Evolutionary conservation across 1,140 invertebrate species (phyloP).

Genomic region (Bacillus rossius): DNA sequence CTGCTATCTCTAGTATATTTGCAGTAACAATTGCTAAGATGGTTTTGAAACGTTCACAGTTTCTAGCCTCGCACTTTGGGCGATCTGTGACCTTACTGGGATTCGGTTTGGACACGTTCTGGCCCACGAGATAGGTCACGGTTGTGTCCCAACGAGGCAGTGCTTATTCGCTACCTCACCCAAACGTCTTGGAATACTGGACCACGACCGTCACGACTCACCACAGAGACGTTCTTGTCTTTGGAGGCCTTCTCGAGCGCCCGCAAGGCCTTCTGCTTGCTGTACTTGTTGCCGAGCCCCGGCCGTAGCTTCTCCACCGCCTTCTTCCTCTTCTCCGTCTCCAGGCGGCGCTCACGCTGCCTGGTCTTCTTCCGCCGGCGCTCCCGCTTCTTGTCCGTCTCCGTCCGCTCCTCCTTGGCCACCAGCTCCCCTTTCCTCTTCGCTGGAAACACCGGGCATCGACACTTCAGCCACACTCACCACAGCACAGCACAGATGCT

Average conservation of each 20-base stretch:
- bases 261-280: constrained; percentile 49
- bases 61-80: too few species aligned
- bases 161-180: too few species aligned
- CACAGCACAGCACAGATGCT: background rate
- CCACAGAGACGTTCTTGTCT: constrained; percentile 55
- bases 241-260: constrained; percentile 54
- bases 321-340: constrained; percentile 49
- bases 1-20: too few species aligned
- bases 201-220: too few species aligned
- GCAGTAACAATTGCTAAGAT: too few species aligned
- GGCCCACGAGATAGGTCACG: too few species aligned
- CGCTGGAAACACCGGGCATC: constrained; percentile 43
- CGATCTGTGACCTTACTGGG: too few species aligned
- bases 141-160: too few species aligned
- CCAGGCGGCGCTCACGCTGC: constrained; percentile 52
- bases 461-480: too few species aligned
- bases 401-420: constrained; percentile 71
- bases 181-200: too few species aligned
- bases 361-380: constrained; percentile 80
- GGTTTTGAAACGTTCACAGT: too few species aligned
- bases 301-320: constrained; percentile 38
- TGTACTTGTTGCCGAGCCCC: constrained; percentile 53
- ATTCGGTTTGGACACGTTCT: too few species aligned
- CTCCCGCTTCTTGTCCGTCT: constrained; percentile 86
- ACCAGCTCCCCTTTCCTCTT: constrained; percentile 74